Conservation (phyloP, 2,797 vertebrate species). For the Sebastes variabilis region DNA sequence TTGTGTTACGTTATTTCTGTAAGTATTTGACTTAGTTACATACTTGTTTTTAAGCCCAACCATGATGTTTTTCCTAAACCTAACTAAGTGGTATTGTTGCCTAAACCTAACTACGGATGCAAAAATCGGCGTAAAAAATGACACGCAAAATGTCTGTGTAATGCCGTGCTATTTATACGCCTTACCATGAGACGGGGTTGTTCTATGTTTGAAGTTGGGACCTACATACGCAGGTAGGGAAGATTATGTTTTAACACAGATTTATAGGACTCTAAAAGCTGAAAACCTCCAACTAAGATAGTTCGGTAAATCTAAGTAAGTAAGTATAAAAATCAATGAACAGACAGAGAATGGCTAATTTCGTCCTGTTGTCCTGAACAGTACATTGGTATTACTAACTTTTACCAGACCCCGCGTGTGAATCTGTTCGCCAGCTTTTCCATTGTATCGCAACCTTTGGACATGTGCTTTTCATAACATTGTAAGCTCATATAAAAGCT, state of each 20-base stretch:
- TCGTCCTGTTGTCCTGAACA: background rate
- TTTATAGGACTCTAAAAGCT: background rate
- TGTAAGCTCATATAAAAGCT: constrained; percentile 51
- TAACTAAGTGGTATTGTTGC: too few relatives aligned
- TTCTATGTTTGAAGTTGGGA: constrained; percentile 28
- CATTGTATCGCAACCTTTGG: constrained; percentile 32
- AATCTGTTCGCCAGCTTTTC: constrained; percentile 24
- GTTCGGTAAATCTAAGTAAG: too few relatives aligned
- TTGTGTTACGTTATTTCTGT: rapidly evolving
- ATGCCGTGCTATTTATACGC: too few relatives aligned
- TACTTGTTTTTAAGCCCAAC: too few relatives aligned
- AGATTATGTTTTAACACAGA: background rate
- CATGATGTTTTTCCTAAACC: too few relatives aligned
- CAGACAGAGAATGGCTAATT: background rate
- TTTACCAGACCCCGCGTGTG: background rate
- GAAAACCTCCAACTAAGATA: background rate
- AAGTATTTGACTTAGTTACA: too few relatives aligned
- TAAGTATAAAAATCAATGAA: background rate
- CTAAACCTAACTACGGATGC: too few relatives aligned
- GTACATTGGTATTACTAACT: background rate
- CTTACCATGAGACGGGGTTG: too few relatives aligned
- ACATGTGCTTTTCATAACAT: constrained; percentile 51
- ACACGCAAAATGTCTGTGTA: too few relatives aligned
- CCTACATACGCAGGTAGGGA: background rate
- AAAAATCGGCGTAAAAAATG: too few relatives aligned